Evolutionary conservation across 2,888 invertebrate species (phyloP), one percentile per base, ranked within the genome.

Genomic region (Agrenia bidenticulata): DNA sequence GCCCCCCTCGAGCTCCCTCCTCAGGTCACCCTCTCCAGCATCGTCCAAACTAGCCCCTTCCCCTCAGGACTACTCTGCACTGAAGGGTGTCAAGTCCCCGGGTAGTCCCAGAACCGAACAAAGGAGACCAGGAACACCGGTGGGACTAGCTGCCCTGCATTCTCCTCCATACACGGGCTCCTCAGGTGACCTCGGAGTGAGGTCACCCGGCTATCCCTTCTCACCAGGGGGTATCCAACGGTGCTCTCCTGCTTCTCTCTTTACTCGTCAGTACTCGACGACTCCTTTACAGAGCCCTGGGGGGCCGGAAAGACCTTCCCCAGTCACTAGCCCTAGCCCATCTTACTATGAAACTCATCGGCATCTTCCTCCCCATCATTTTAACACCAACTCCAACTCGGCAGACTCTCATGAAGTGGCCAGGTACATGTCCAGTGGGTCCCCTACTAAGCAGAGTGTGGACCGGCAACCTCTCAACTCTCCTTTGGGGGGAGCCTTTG

Each of bases 361-460:
- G 11, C 32, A 32, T 19, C 17, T 45, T 17, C 45, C 45, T 55
- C 51, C 54, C 2, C 66, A 66, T 17, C 58, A 57, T 59, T 67
- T 67, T 9, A 67, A 67, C 27, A 61, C 64, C 1, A 67, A 67
- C 32, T 67, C 67, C 13, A 67, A 67, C 24, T 67, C 67, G 7
- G 64, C 58, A 0, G 67, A 67, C 23, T 64, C 61, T 9, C 67
- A 67, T 39, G 67, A 67, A 50, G 67, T 67, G 1, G 67, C 67
- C 5, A 23, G 41, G 57, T 32, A 61, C 0, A 63, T 67, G 67
- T 41, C 50, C 19, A 32, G 19, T 21, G 27, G 21, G 32, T 27
- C 32, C 19, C 50, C 60, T 32, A 23, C 23, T 41, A 13, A 41
- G 26, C 41, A 53, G 4, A 61, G 49, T 49, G 50, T 49, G 11